Evolutionary conservation across 64 coral and sea anemone genomes (phyloP).

Genomic region (Acropora yongei): DNA sequence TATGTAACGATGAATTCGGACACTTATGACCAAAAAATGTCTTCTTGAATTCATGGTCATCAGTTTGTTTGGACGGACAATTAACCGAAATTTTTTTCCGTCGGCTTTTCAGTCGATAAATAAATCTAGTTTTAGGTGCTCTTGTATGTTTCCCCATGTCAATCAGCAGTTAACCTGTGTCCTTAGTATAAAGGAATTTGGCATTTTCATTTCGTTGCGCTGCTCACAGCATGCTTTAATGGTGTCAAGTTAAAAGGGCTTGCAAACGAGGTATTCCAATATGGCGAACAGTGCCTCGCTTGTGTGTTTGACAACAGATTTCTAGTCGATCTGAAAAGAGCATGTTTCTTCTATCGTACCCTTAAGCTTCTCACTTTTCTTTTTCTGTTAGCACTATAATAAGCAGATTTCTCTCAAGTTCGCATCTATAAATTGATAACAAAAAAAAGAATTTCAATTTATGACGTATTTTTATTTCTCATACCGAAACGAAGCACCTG

Average conservation of each 20-base stretch:
- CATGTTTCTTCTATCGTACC: too few species aligned
- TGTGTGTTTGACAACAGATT: background rate
- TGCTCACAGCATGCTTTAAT: background rate
- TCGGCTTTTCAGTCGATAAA: too few species aligned
- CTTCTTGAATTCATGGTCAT: too few species aligned
- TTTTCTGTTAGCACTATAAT: background rate
- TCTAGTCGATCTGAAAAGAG: too few species aligned
- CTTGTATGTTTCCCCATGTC: too few species aligned
- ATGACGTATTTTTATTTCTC: background rate
- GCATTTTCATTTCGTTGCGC: background rate
- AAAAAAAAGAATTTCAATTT: background rate
- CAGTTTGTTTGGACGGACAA: too few species aligned
- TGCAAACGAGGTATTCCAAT: background rate
- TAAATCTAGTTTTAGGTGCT: too few species aligned
- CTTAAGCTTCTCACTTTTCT: background rate
- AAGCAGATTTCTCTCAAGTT: background rate
- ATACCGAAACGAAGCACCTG: background rate
- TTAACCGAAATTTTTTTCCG: too few species aligned
- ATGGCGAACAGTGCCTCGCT: slow-evolving; percentile 1
- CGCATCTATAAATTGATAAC: background rate
- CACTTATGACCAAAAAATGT: too few species aligned
- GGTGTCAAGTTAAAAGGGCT: background rate
- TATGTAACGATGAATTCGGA: too few species aligned
- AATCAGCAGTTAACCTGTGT: too few species aligned
- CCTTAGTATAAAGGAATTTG: background rate